Percentiles rank a stretch among this genome's conserved stretches.
Conservation (phyloP, 2,888 invertebrate species). For the Lithophane leautieri region DNA sequence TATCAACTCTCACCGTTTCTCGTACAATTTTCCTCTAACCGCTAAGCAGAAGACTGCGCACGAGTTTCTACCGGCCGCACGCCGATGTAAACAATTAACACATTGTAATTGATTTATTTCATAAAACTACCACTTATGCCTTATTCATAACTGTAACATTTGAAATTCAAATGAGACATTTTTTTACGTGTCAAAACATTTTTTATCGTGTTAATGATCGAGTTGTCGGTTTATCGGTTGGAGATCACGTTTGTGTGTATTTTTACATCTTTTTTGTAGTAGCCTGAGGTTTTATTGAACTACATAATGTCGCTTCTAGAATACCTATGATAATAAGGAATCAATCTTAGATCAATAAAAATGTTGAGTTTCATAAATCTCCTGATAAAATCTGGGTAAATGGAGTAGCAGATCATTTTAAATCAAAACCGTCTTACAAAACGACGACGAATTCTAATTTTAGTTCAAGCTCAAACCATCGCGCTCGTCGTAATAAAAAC, state of each 20-base stretch:
- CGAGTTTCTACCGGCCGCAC: constrained; percentile 67
- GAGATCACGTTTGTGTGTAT: constrained; percentile 21
- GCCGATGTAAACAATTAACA: constrained; percentile 69
- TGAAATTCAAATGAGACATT: constrained; percentile 32
- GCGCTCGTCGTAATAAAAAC: too few species aligned
- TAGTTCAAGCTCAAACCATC: neutral
- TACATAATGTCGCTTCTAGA: neutral
- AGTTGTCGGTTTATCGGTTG: constrained; percentile 17
- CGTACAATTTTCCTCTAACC: constrained; percentile 66
- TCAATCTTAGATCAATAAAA: neutral
- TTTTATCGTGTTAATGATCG: constrained; percentile 42
- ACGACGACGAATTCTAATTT: too few species aligned
- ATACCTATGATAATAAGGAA: neutral
- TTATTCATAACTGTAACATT: constrained; percentile 57
- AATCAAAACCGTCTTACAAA: neutral
- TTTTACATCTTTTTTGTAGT: constrained; percentile 1
- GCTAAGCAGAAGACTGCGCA: constrained; percentile 66
- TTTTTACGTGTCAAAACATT: constrained; percentile 47
- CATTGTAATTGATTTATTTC: constrained; percentile 67
- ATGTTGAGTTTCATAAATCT: neutral
- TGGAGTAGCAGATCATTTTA: neutral
- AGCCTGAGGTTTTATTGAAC: neutral
- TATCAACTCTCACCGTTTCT: constrained; percentile 63
- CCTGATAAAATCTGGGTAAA: neutral
- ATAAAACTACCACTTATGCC: constrained; percentile 38